phyloP scores from a whole-genome alignment of 92 coral and sea anemone species.

The Montipora capitata region DNA sequence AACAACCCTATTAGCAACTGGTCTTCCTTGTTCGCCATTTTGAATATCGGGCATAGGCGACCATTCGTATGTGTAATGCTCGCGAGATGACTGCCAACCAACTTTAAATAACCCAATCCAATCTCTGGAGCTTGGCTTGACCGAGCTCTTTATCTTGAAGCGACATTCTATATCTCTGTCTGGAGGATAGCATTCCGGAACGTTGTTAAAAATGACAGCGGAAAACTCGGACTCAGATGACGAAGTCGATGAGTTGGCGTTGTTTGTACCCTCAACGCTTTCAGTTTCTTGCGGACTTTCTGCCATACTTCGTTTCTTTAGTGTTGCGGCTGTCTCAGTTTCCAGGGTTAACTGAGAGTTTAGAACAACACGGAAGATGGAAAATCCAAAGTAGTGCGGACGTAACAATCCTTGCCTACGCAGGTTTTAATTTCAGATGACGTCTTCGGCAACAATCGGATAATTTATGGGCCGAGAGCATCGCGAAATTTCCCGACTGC shows the following conservation, averaged over 20 bases:
- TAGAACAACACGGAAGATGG: background rate
- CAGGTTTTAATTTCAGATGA: constrained; percentile 11
- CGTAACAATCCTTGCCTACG: background rate
- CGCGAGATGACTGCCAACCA: constrained; percentile 96
- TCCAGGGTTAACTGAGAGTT: background rate
- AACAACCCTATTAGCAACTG: constrained; percentile 78
- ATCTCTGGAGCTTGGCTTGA: constrained; percentile 87
- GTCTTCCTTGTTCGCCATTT: constrained; percentile 71
- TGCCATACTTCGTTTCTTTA: constrained; percentile 38
- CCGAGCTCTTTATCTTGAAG: constrained; percentile 91
- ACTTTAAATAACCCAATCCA: constrained; percentile 99
- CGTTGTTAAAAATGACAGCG: constrained; percentile 94
- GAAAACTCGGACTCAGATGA: constrained; percentile 91
- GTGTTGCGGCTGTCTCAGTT: background rate
- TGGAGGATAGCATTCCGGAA: constrained; percentile 90
- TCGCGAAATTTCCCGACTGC: constrained; percentile 27
- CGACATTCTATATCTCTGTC: constrained; percentile 92
- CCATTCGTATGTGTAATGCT: constrained; percentile 94
- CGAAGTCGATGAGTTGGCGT: constrained; percentile 28
- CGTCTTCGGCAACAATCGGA: constrained; percentile 25
- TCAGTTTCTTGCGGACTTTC: constrained; percentile 38
- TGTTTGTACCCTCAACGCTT: background rate
- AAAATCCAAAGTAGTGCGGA: constrained; percentile 3
- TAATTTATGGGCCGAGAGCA: background rate
- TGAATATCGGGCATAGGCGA: constrained; percentile 78